Evolutionary conservation across 2,888 invertebrate genomes (phyloP).

Genomic region (Adineta ricciae): DNA sequence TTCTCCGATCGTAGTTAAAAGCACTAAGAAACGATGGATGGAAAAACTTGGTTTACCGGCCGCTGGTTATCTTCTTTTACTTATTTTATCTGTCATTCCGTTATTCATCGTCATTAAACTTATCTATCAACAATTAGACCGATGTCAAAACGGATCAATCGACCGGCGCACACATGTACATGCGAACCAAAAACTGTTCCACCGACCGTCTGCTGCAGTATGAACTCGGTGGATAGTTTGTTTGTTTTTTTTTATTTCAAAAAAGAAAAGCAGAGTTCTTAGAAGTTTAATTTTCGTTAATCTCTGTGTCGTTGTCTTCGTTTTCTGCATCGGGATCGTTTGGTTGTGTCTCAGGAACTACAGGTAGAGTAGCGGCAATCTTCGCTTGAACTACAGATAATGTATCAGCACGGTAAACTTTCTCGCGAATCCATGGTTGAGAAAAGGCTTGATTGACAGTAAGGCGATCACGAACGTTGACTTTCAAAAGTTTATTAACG

Average conservation of each 20-base stretch:
- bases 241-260: neutral
- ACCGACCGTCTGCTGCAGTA: too few species aligned
- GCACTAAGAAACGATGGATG: neutral
- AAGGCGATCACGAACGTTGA: neutral
- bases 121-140: neutral
- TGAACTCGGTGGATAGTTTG: too few species aligned
- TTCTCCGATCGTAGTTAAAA: neutral
- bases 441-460: neutral
- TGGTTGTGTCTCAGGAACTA: too few species aligned
- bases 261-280: neutral
- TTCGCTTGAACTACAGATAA: neutral
- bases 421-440: slow-evolving; percentile 12
- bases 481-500: neutral
- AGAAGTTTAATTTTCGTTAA: neutral
- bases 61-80: neutral
- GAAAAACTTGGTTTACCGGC: slow-evolving; percentile 1
- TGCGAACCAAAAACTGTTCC: too few species aligned
- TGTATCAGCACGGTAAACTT: neutral
- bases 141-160: neutral
- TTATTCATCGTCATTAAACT: neutral
- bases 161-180: too few species aligned
- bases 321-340: neutral
- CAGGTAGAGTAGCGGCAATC: neutral
- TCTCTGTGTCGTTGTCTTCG: neutral
- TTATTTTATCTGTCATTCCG: neutral